Percentiles rank a stretch among this genome's conserved stretches.
These are phyloP conservation scores for Indri indri DNA, from an alignment of 2,113 vertebrate genomes.

Conservation along the genomic window DNA sequence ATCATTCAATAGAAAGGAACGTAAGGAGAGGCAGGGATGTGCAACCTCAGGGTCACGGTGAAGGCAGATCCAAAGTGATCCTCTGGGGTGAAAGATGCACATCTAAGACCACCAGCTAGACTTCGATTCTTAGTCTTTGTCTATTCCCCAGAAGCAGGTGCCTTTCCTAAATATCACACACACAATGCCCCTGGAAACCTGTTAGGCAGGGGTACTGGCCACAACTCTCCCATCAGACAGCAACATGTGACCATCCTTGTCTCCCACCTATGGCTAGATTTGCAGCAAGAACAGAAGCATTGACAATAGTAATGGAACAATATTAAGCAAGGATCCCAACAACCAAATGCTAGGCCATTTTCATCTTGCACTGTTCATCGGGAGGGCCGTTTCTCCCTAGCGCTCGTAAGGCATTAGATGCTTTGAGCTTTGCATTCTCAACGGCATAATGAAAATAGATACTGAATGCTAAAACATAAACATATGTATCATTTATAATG, in stretches of 20 bases:
- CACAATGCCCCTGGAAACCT: background rate
- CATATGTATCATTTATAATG: slow-evolving; percentile 75
- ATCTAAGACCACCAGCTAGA: background rate
- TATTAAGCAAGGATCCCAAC: background rate
- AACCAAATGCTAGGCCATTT: background rate
- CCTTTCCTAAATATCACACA: background rate
- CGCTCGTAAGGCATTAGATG: slow-evolving; percentile 32
- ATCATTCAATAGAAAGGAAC: background rate
- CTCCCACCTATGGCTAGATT: background rate
- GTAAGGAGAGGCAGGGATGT: background rate
- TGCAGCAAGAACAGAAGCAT: slow-evolving; percentile 15
- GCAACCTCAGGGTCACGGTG: background rate
- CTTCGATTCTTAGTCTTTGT: background rate
- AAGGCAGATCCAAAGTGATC: background rate
- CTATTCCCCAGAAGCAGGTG: background rate
- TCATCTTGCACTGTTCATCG: background rate
- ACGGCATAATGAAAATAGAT: slow-evolving; percentile 68
- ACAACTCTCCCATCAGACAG: background rate
- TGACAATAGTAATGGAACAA: background rate
- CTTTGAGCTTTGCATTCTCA: slow-evolving; percentile 57
- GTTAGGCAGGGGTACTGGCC: accelerated
- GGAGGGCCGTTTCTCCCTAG: slow-evolving; percentile 37
- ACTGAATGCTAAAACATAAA: slow-evolving; percentile 68
- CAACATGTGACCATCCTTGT: background rate
- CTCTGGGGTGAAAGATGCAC: background rate